Evolutionary conservation across 2,888 invertebrate species (phyloP).

Genomic region (Trichopoda pennipes): DNA sequence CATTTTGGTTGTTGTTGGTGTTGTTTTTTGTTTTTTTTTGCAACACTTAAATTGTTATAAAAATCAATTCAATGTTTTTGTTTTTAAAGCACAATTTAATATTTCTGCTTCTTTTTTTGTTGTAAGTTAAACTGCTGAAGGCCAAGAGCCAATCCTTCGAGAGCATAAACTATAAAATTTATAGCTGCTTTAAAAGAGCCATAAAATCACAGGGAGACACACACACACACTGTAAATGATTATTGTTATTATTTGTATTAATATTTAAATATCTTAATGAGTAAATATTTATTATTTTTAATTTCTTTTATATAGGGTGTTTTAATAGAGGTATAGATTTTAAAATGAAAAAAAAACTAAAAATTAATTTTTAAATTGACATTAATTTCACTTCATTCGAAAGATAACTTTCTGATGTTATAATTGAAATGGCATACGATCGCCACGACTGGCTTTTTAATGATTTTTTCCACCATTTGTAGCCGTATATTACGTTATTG

Average conservation of each 20-base stretch:
- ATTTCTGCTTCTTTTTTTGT: slow-evolving; percentile 40
- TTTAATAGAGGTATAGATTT: too few relatives aligned
- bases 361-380: too few relatives aligned
- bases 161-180: slow-evolving; percentile 45
- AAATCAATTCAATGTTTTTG: slow-evolving; percentile 9
- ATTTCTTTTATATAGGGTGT: not conserved
- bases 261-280: slow-evolving; percentile 5
- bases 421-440: too few relatives aligned
- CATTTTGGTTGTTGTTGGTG: too few relatives aligned
- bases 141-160: slow-evolving; percentile 39
- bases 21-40: not conserved
- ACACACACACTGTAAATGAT: not conserved
- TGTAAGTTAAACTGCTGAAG: not conserved
- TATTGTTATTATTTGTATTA: too few relatives aligned
- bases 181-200: slow-evolving; percentile 38
- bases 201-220: slow-evolving; percentile 24
- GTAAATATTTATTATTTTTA: slow-evolving; percentile 1
- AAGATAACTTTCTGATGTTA: too few relatives aligned
- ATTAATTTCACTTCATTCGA: too few relatives aligned
- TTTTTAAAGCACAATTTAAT: slow-evolving; percentile 7
- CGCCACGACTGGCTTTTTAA: too few relatives aligned
- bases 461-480: too few relatives aligned
- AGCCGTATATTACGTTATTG: too few relatives aligned
- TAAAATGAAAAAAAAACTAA: too few relatives aligned
- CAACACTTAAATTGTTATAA: slow-evolving; percentile 30